Percentiles rank a stretch among this genome's conserved stretches.
Conservation (phyloP, 2,797 vertebrate species). For the Amphiprion clarkii region DNA sequence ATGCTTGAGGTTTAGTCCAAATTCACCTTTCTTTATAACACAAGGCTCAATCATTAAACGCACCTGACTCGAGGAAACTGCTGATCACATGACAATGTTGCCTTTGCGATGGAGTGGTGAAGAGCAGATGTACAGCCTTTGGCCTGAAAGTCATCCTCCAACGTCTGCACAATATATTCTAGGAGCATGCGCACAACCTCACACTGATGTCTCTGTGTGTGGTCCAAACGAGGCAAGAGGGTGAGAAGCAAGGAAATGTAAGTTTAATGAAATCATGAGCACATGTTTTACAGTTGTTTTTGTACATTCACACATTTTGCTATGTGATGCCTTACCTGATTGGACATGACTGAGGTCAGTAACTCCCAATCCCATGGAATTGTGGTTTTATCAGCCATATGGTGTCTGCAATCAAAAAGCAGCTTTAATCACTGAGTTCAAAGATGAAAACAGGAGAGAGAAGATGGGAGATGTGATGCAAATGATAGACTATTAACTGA, state of each 20-base stretch:
- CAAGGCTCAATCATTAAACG: conserved; percentile 42
- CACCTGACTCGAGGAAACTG: conserved; percentile 90
- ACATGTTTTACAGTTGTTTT: not conserved
- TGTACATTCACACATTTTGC: conserved; percentile 1
- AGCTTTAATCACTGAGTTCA: conserved; percentile 31
- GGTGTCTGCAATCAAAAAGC: conserved; percentile 85
- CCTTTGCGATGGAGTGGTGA: conserved; percentile 88
- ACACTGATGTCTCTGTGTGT: conserved; percentile 37
- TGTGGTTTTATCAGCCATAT: conserved; percentile 84
- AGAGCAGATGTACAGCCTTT: conserved; percentile 76
- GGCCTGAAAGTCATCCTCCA: conserved; percentile 93
- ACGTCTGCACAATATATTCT: conserved; percentile 91
- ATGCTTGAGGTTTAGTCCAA: not conserved
- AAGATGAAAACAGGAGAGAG: not conserved
- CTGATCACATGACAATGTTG: conserved; percentile 88
- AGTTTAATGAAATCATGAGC: not conserved
- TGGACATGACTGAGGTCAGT: conserved; percentile 86
- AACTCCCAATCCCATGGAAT: conserved; percentile 94
- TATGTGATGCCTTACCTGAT: conserved; percentile 84
- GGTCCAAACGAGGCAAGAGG: conserved; percentile 66
- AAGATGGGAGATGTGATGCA: not conserved
- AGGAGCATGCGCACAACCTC: conserved; percentile 87
- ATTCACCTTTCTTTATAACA: not conserved
- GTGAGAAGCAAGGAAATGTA: not conserved
- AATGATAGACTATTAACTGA: not conserved